Conservation (phyloP, 2,888 invertebrate genomes). For the Limnephilus rhombicus region DNA sequence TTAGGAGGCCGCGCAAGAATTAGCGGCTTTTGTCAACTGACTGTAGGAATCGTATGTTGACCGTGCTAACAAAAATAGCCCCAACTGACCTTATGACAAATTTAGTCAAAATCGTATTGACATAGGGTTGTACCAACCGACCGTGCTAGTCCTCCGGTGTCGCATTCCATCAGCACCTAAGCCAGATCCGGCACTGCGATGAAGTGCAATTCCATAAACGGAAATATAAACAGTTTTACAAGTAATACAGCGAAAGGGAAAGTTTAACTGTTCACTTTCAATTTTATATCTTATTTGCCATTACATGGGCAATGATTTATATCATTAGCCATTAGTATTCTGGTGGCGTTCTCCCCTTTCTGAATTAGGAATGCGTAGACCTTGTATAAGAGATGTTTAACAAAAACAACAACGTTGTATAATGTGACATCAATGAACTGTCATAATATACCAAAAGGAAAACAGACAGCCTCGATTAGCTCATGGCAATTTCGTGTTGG, state of each 20-base stretch:
- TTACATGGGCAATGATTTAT: background rate
- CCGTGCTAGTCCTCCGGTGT: no score
- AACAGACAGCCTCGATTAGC: background rate
- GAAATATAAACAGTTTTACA: background rate
- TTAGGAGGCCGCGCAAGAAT: no score
- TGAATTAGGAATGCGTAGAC: background rate
- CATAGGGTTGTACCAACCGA: no score
- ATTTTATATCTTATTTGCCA: slow-evolving; percentile 33
- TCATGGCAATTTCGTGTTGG: background rate
- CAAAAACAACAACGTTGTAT: background rate
- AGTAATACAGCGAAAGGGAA: slow-evolving; percentile 25
- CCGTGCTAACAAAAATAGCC: no score
- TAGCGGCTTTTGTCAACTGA: no score
- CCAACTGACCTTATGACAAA: no score
- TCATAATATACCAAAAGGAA: background rate
- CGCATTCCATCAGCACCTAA: background rate
- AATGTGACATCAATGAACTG: background rate
- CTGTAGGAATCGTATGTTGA: no score
- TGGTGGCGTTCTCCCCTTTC: background rate
- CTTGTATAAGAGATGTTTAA: background rate
- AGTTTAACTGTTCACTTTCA: slow-evolving; percentile 33
- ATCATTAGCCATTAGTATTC: background rate
- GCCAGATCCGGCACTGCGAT: background rate
- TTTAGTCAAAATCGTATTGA: no score
- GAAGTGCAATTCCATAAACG: slow-evolving; percentile 14